These are phyloP conservation scores for Pegoplata infirma DNA, from an alignment of 2,888 invertebrate species.

Conservation along the genomic window DNA sequence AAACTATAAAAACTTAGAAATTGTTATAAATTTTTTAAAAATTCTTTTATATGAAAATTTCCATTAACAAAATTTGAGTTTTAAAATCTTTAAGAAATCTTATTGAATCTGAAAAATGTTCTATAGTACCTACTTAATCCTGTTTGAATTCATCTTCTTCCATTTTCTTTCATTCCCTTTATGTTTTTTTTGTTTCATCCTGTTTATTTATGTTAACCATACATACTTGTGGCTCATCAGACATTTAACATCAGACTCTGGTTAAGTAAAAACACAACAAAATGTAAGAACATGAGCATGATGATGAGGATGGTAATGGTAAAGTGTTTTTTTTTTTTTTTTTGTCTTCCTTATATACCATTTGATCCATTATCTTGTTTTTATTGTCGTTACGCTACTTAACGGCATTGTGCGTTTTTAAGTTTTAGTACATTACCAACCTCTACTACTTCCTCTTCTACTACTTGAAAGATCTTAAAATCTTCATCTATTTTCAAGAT, in stretches of 20 bases:
- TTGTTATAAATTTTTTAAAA: too few relatives aligned
- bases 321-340: background rate
- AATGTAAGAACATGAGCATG: background rate
- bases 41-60: too few relatives aligned
- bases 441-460: constrained; percentile 2
- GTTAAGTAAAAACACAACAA: background rate
- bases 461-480: constrained; percentile 21
- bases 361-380: constrained; percentile 70
- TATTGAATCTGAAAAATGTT: too few relatives aligned
- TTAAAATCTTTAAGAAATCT: too few relatives aligned
- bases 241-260: background rate
- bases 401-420: constrained; percentile 50
- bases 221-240: background rate
- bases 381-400: constrained; percentile 45
- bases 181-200: background rate
- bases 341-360: constrained; percentile 53
- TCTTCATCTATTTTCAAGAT: constrained; percentile 7
- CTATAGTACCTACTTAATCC: background rate
- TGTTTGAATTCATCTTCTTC: background rate
- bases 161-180: background rate
- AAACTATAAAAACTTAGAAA: too few relatives aligned
- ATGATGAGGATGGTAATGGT: constrained; percentile 1
- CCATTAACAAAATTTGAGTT: too few relatives aligned
- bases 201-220: background rate
- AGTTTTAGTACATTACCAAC: constrained; percentile 26